Conservation (phyloP, 2,113 vertebrate species). For the Tauraco erythrolophus region DNA sequence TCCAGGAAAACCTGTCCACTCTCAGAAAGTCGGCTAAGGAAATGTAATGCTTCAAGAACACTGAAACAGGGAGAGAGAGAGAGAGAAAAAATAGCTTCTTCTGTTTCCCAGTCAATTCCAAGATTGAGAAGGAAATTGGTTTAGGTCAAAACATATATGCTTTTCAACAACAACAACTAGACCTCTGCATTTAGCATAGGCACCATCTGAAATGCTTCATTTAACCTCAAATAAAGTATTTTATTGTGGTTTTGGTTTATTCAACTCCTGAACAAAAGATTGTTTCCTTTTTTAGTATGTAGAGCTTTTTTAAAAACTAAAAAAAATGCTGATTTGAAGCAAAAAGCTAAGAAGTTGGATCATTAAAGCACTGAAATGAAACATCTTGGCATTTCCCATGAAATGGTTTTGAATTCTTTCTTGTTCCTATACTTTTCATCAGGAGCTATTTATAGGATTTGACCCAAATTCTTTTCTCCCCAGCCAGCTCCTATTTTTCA, state of each 20-base stretch:
- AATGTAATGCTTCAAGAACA: not conserved
- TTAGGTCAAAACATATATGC: not conserved
- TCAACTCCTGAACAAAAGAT: not conserved
- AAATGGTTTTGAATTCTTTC: slow-evolving; percentile 31
- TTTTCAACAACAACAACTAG: not conserved
- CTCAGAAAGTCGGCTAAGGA: not conserved
- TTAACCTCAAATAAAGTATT: not conserved
- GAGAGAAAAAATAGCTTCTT: not conserved
- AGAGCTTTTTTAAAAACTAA: not conserved
- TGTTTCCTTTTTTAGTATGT: not conserved
- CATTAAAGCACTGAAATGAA: slow-evolving; percentile 41
- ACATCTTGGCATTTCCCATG: not conserved
- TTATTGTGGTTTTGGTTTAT: not conserved
- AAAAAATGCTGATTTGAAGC: slow-evolving; percentile 26
- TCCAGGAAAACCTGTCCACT: not conserved
- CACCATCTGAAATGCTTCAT: not conserved
- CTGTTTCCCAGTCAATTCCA: not conserved
- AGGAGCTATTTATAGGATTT: slow-evolving; percentile 60
- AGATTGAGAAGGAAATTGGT: not conserved
- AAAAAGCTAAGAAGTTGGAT: slow-evolving; percentile 13
- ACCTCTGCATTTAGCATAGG: not conserved
- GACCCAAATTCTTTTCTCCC: slow-evolving; percentile 59
- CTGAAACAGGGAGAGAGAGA: not conserved
- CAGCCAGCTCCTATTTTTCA: slow-evolving; percentile 7
- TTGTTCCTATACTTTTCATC: slow-evolving; percentile 32